phyloP scores from a whole-genome alignment of 2,113 vertebrate genomes.

The Serinus canaria region DNA sequence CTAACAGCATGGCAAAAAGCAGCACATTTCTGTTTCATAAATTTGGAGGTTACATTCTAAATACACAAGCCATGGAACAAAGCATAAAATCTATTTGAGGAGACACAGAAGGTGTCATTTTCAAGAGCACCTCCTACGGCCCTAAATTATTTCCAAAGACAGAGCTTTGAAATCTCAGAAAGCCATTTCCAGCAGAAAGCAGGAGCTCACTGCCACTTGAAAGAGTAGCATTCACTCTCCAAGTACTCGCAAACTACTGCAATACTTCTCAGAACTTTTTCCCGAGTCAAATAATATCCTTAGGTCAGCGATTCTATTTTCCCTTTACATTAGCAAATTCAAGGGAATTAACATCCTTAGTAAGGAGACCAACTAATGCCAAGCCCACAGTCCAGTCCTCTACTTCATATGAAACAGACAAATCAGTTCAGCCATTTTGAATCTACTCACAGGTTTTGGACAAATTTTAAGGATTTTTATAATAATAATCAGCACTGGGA shows the following conservation, averaged over 20 bases:
- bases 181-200: not conserved
- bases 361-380: not conserved
- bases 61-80: not conserved
- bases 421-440: not conserved
- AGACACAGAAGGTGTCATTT: not conserved
- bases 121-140: not conserved
- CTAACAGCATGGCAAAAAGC: not conserved
- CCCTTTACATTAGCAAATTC: not conserved
- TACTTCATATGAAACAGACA: not conserved
- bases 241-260: not conserved
- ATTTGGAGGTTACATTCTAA: not conserved
- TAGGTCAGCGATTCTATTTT: not conserved
- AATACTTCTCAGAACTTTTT: not conserved
- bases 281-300: rapidly evolving
- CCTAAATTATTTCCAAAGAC: not conserved
- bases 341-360: not conserved
- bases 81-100: not conserved
- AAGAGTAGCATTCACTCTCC: not conserved
- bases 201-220: not conserved
- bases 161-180: not conserved
- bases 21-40: not conserved
- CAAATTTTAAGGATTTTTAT: not conserved
- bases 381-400: not conserved
- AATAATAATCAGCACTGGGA: not conserved
- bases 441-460: not conserved